phyloP scores from a whole-genome alignment of 2,113 vertebrate species.

The Excalfactoria chinensis region DNA sequence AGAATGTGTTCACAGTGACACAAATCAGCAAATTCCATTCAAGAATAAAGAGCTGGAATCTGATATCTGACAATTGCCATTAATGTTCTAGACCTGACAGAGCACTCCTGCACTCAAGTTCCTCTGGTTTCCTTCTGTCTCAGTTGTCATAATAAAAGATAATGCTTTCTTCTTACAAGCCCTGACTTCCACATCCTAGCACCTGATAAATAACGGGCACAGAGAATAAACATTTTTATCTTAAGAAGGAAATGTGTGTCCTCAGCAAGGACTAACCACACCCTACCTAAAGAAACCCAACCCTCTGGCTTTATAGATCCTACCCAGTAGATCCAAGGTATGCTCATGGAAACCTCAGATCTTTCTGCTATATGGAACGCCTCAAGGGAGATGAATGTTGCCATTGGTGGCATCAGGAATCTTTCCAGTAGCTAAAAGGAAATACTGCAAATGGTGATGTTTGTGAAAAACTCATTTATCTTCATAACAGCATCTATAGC shows the following conservation, averaged over 20 bases:
- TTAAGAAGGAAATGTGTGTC: not conserved
- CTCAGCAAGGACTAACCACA: not conserved
- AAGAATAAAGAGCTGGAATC: not conserved
- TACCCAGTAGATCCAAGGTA: not conserved
- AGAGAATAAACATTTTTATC: not conserved
- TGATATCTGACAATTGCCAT: not conserved
- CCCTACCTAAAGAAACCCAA: not conserved
- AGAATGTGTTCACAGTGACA: not conserved
- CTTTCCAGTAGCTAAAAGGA: not conserved
- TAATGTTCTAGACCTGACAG: not conserved
- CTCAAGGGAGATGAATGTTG: not conserved
- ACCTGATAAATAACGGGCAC: not conserved
- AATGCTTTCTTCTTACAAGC: not conserved
- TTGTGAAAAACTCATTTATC: not conserved
- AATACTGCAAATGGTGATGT: not conserved
- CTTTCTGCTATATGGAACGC: fast-evolving
- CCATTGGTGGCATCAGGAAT: not conserved
- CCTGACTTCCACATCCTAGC: not conserved
- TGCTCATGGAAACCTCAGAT: not conserved
- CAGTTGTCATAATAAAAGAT: not conserved
- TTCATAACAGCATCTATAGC: not conserved
- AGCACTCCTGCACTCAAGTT: not conserved
- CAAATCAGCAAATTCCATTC: not conserved
- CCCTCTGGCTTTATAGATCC: not conserved
- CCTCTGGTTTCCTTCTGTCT: not conserved